Evolutionary conservation across 2,888 invertebrate species (phyloP), one percentile per base, ranked within the genome.

Genomic region (Operophtera brumata): DNA sequence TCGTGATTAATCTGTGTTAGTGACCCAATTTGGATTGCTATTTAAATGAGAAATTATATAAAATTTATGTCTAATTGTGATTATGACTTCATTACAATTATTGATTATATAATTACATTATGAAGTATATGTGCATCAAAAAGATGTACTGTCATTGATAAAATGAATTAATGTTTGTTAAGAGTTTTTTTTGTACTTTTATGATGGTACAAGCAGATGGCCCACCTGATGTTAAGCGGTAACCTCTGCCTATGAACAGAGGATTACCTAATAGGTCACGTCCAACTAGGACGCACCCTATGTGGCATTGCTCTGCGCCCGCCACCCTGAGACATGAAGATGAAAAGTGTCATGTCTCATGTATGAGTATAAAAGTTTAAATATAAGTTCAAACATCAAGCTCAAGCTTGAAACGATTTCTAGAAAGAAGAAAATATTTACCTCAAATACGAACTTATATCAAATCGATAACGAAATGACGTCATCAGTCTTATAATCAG

Each of bases 1-100:
- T 44, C 55, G 50, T 51, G 47, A 51, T 56, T 56, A 39, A 49
- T 50, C 37, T 43, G 47, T 47, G 55, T 47, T 47, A 49, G 49
- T 49, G 20, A 37, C 47, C 39, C 43, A 39, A 36, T 37, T 32
- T 26, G 3, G 14, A 28, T 6, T 30, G 35, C 35, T 42, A 41
- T 13, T 25, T 32, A 39, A 37, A 28, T 26, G 28, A 25, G 36
- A 14, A 25, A 37, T 25, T 7, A 37, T 14, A 8, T 4, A 36
- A 39, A 37, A 36, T 12, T 26, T 9, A 8, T 39, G 20, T 10
- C 20, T 41, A 12, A 40, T 40, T 37, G 14, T 13, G 26, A 36
- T 4, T 25, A 9, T 35, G 8, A 51, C 56, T 47, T 51, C 50
- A 40, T 1, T 47, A 44, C 12, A 44, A 51, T 56, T 52, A 56